Evolutionary conservation across 2,113 vertebrate genomes (phyloP).

Genomic region (Paramormyrops kingsleyae): DNA sequence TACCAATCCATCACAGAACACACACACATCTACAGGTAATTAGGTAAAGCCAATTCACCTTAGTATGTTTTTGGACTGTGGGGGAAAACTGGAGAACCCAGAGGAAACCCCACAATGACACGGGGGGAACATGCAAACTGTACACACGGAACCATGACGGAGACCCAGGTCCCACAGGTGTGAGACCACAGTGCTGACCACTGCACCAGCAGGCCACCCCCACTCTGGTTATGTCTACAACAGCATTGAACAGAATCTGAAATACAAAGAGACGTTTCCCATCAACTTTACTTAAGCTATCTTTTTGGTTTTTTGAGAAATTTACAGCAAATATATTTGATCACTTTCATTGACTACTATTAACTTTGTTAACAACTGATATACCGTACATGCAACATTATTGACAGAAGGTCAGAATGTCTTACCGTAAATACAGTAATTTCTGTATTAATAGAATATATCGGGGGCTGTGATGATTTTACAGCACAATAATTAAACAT

Average conservation of each 20-base stretch:
- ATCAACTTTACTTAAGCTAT: not conserved
- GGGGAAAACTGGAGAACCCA: not conserved
- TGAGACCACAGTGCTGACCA: not conserved
- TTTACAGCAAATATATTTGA: not conserved
- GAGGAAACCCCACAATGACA: not conserved
- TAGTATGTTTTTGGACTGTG: not conserved
- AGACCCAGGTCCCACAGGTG: not conserved
- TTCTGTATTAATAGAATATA: not conserved
- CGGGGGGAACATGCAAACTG: not conserved
- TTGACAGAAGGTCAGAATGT: not conserved
- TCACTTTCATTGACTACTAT: not conserved
- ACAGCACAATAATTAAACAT: not conserved
- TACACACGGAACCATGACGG: not conserved
- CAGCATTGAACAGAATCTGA: not conserved
- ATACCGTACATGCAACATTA: not conserved
- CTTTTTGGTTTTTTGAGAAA: not conserved
- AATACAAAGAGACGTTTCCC: not conserved
- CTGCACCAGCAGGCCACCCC: not conserved
- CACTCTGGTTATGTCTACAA: not conserved
- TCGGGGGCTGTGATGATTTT: not conserved
- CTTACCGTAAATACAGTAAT: not conserved
- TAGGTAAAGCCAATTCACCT: not conserved
- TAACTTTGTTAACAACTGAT: not conserved
- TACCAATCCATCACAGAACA: not conserved
- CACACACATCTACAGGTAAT: not conserved